Base-by-base conservation (phyloP, 1,140 invertebrate species). In the Planococcus citri region DNA sequence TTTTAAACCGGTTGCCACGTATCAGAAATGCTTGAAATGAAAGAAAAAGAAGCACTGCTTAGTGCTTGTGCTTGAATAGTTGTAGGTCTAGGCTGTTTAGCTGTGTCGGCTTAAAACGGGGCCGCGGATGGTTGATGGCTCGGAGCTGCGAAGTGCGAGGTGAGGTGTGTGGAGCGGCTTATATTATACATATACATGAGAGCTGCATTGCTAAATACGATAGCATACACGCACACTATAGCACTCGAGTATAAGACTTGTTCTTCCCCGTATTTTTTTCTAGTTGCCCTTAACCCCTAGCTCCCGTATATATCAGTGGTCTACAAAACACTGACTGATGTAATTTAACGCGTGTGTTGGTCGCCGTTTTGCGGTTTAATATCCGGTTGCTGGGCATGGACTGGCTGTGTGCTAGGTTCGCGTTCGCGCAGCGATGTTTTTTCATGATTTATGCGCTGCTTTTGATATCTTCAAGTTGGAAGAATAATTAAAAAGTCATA, bases 251-350 rank as follows among this genome's bases (percentile, higher is more conserved):
- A 6, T 14, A n/a, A 51, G 17, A 51, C 12, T 51, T 51, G 41
- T n/a, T 51, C 41, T 51, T 51, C 41, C 41, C 41, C 41, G 41
- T 51, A 51, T 51, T 51, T 37, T 14, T 37, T 37, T 51, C 41
- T 51, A 51, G 41, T 51, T 51, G 41, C 41, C 41, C 41, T 51
- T 51, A 51, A 51, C 41, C 41, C 41, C 41, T 51, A 51, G 41
- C 41, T 51, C 41, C 41, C 41, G 41, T 51, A 51, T 51, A 51
- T 51, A 51, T 51, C 41, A 51, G 41, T 51, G 41, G 41, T 51
- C 12, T 20, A 20, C 41, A 51, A 51, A 51, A 51, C n/a, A 20
- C 41, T 17, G 41, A 14, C 41, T 51, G n/a, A n/a, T 51, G 41
- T 51, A 51, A 51, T 51, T 51, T 51, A 51, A 51, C 41, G 41